Percentiles rank a stretch among this genome's conserved stretches.
Conservation (phyloP, 2,888 invertebrate species). For the Campopleginae sp. region DNA sequence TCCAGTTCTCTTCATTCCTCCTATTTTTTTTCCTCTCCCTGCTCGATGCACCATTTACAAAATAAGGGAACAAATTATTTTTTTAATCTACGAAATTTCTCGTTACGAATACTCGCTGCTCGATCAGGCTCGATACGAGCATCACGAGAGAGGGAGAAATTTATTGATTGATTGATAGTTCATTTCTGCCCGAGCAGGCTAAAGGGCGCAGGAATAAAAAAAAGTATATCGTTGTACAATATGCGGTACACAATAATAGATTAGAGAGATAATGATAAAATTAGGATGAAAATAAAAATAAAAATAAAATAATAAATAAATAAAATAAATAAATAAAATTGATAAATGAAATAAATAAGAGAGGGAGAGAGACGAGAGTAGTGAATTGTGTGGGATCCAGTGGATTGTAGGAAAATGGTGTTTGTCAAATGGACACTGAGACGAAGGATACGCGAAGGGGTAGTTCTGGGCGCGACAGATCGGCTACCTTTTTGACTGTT, state of each 20-base stretch:
- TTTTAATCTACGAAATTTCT: too few relatives aligned
- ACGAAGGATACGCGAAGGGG: conserved; percentile 73
- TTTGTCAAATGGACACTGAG: conserved; percentile 73
- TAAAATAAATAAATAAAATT: too few relatives aligned
- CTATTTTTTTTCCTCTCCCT: conserved; percentile 42
- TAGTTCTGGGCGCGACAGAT: conserved; percentile 76
- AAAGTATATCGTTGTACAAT: too few relatives aligned
- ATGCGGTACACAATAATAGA: too few relatives aligned
- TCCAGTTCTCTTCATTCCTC: conserved; percentile 52
- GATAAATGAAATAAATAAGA: too few relatives aligned
- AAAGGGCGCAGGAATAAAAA: too few relatives aligned
- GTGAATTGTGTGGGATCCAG: conserved; percentile 56
- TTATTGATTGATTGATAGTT: too few relatives aligned
- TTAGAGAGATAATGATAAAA: too few relatives aligned
- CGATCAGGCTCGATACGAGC: not conserved
- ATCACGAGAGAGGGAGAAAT: not conserved
- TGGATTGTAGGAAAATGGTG: conserved; percentile 36
- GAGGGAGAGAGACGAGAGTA: not conserved
- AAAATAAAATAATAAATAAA: too few relatives aligned
- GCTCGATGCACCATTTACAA: conserved; percentile 49
- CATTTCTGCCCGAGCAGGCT: too few relatives aligned
- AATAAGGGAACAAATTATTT: too few relatives aligned
- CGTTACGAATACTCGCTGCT: not conserved
- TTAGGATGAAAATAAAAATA: too few relatives aligned
- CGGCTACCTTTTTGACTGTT: conserved; percentile 69